Percentiles rank a stretch among this genome's conserved stretches.
Conservation (phyloP, 2,888 invertebrate genomes). For the Hetaerina titia region DNA sequence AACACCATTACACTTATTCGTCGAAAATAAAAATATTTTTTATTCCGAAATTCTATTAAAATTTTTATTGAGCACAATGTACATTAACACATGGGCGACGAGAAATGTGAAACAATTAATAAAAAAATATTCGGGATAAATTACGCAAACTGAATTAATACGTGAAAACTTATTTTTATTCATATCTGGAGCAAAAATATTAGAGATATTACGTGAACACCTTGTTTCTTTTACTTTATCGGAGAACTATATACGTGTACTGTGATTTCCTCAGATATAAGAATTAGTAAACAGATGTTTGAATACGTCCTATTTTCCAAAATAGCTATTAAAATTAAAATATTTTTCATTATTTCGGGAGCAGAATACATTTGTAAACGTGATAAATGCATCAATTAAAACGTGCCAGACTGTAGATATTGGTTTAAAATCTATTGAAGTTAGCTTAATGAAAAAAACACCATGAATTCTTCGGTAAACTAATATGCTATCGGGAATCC, state of each 20-base stretch:
- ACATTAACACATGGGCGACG: too few relatives aligned
- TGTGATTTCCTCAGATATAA: not conserved
- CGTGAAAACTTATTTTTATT: too few relatives aligned
- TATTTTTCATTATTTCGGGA: slow-evolving; percentile 69
- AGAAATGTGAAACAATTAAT: too few relatives aligned
- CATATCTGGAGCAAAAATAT: too few relatives aligned
- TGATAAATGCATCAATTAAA: slow-evolving; percentile 44
- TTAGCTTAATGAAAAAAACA: not conserved
- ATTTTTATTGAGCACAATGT: too few relatives aligned
- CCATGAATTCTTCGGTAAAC: not conserved
- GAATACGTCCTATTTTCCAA: not conserved
- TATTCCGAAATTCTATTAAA: too few relatives aligned
- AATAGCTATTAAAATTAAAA: not conserved
- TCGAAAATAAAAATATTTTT: too few relatives aligned
- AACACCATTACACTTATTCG: too few relatives aligned
- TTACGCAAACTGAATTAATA: too few relatives aligned
- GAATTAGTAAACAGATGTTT: not conserved
- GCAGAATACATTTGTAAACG: not conserved
- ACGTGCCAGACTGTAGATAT: slow-evolving; percentile 47
- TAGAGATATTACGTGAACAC: too few relatives aligned
- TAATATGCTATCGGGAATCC: not conserved
- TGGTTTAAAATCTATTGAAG: not conserved
- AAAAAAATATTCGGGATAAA: too few relatives aligned
- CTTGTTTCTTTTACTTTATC: not conserved
- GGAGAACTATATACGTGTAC: not conserved